Evolutionary conservation across 2,888 invertebrate genomes (phyloP).

Genomic region (Myathropa florea): DNA sequence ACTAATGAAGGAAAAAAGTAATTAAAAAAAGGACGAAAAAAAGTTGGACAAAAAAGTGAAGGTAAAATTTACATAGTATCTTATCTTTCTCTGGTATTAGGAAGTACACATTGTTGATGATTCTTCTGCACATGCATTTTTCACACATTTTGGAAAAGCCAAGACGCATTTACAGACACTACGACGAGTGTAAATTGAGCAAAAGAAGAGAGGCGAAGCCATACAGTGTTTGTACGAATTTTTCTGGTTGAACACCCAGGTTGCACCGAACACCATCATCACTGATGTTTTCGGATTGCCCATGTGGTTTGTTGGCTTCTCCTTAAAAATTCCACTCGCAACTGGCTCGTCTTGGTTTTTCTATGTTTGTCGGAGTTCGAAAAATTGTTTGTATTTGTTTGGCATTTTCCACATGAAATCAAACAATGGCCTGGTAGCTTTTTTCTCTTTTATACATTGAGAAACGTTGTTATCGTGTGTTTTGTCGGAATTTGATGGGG

Average conservation of each 20-base stretch:
- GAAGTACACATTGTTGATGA: slow-evolving; percentile 55
- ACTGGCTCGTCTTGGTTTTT: background rate
- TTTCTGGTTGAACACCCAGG: background rate
- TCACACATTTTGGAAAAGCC: slow-evolving; percentile 1
- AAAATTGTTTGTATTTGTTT: background rate
- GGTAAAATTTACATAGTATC: slow-evolving; percentile 57
- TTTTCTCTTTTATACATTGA: slow-evolving; percentile 46
- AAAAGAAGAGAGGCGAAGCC: background rate
- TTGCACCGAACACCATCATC: too few species aligned
- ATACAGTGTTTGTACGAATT: background rate
- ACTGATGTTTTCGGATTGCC: background rate
- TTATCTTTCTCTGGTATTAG: slow-evolving; percentile 59
- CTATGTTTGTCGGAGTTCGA: background rate
- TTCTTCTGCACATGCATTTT: slow-evolving; percentile 40
- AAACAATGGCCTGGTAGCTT: slow-evolving; percentile 35
- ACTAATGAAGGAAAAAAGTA: slow-evolving; percentile 47
- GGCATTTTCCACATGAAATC: slow-evolving; percentile 13
- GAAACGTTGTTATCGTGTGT: slow-evolving; percentile 37
- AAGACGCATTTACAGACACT: background rate
- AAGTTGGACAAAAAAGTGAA: slow-evolving; percentile 62
- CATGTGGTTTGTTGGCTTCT: background rate
- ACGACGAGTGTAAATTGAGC: background rate
- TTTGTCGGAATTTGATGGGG: background rate
- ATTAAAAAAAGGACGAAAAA: slow-evolving; percentile 33
- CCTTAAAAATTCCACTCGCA: background rate